Base-by-base conservation (phyloP, 2,888 invertebrate species). In the Saturnia japonica region DNA sequence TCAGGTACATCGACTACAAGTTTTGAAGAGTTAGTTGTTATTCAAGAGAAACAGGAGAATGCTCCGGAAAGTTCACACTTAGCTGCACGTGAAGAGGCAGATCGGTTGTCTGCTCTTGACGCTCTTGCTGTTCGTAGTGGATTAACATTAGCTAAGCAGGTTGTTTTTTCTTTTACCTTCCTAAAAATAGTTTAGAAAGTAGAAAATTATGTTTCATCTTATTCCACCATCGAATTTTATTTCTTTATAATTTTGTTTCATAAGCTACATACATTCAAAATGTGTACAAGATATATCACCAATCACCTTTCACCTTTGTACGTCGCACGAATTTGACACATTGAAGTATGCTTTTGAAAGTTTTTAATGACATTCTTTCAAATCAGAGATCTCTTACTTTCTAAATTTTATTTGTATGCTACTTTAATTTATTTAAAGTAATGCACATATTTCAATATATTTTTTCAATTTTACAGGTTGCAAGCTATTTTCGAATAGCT, bases 21-120 rank as follows among this genome's bases (percentile, higher is more conserved):
- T 80, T 94, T 93, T 76, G 94, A 94, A 69, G 94, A 94, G 81
- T 74, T 94, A 62, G 94, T 94, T 7, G 86, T 92, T 70, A 92
- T 94, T 47, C 88, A 89, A 70, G 94, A 94, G 78, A 90, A 91
- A 72, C 90, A 89, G 64, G 93, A 91, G 66, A 86, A 85, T 57
- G 75, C 81, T 2, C 78, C 86, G 1, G 88, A 88, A 64, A 84
- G 87, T 68, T 80, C 87, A 1, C 92, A 93, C 28, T 75, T 93
- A 51, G 93, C 93, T 0, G 93, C 85, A 11, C 83, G 93, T 1
- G 91, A 91, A 74, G 94, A 94, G 69, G 94, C 93, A 0, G 94
- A 94, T 74, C 80, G 91, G 0, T 77, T 94, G 14, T 86, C 92
- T 0, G 91, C 93, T 1, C 81, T 94, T 1, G 94, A 94, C 67